phyloP scores from a whole-genome alignment of 2,113 vertebrate genomes.

The Corvus cornix region DNA sequence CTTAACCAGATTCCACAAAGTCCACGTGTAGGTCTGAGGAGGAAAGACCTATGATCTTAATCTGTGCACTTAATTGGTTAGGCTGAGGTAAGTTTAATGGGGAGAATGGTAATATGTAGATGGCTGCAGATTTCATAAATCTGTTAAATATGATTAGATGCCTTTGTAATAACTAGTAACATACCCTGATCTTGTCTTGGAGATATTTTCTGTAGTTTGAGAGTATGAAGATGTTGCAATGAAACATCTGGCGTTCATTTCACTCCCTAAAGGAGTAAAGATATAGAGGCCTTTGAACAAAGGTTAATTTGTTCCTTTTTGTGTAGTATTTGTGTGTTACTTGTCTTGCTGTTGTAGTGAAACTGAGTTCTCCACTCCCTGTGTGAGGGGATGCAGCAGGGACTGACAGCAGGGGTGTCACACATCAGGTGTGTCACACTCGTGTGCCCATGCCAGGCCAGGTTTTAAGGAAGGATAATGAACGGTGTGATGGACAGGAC shows the following conservation, averaged over 20 bases:
- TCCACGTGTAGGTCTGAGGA: not conserved
- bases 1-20: not conserved
- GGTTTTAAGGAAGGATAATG: not conserved
- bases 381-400: not conserved
- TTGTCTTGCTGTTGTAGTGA: not conserved
- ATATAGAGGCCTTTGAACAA: conserved; percentile 56
- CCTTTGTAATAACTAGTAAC: conserved; percentile 59
- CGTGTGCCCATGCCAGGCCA: rapidly evolving
- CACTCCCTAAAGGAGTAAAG: conserved; percentile 52
- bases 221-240: conserved; percentile 57
- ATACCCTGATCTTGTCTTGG: conserved; percentile 12
- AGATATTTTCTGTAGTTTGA: conserved; percentile 2
- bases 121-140: conserved; percentile 57
- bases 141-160: conserved; percentile 44
- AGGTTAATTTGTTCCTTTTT: conserved; percentile 73
- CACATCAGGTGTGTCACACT: not conserved
- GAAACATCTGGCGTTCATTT: conserved; percentile 77
- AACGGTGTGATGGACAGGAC: not conserved
- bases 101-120: not conserved
- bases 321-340: not conserved
- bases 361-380: rapidly evolving
- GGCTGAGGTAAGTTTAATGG: conserved; percentile 24
- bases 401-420: not conserved
- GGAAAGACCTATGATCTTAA: conserved; percentile 36
- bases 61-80: conserved; percentile 48